phyloP scores from a whole-genome alignment of 2,113 vertebrate genomes.

The Aramus guarauna region DNA sequence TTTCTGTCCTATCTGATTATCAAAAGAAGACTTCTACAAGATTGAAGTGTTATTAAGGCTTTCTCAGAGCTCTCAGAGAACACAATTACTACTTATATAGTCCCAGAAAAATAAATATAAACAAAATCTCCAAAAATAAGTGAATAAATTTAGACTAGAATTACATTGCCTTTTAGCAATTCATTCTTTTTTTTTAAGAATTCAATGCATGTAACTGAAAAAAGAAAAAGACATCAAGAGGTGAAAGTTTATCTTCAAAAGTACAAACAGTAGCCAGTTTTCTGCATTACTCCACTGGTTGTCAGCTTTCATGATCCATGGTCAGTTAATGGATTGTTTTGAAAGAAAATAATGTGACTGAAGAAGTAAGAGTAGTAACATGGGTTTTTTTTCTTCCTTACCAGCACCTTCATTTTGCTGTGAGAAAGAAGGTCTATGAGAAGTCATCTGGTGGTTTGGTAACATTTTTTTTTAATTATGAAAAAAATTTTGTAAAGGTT shows the following conservation, averaged over 20 bases:
- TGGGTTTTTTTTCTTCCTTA: neutral
- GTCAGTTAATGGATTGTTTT: neutral
- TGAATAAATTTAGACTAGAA: neutral
- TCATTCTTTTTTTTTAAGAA: neutral
- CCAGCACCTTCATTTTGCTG: neutral
- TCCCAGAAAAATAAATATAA: neutral
- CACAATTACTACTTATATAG: neutral
- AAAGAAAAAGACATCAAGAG: neutral
- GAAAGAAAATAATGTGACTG: neutral
- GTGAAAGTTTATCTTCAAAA: neutral
- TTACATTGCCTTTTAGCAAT: neutral
- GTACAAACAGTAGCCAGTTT: neutral
- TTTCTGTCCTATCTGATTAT: neutral
- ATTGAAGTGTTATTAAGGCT: neutral
- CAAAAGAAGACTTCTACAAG: neutral
- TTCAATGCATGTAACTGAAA: neutral
- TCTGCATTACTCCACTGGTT: neutral
- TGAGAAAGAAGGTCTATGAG: neutral
- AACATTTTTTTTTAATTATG: neutral
- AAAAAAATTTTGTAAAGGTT: neutral
- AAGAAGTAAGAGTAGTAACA: neutral
- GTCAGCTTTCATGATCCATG: neutral
- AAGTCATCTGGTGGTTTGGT: neutral
- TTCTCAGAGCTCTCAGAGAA: neutral
- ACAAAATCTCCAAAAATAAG: neutral